Conservation (phyloP, 37 sponge, comb jelly and placozoan species). For the Agelas oroides region DNA sequence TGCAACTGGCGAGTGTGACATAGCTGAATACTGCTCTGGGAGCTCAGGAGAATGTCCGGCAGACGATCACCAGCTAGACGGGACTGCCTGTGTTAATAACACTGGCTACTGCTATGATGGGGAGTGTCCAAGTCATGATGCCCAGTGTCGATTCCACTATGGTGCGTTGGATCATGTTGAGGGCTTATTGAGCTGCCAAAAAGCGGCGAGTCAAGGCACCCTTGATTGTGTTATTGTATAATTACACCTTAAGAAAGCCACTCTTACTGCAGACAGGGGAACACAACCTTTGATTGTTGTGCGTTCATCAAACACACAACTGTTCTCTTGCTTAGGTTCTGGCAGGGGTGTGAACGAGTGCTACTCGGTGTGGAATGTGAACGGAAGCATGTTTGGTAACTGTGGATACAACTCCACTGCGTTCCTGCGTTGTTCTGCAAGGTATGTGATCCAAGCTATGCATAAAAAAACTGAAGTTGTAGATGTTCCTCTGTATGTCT, state of each 20-base stretch:
- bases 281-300: too few relatives aligned
- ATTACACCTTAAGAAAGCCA: neutral
- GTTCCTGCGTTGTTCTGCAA: neutral
- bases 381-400: slow-evolving; percentile 17
- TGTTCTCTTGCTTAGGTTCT: too few relatives aligned
- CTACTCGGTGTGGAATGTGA: neutral
- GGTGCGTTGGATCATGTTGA: too few relatives aligned
- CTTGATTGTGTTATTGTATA: neutral
- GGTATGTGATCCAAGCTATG: too few relatives aligned
- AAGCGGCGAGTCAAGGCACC: neutral
- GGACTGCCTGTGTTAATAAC: slow-evolving; percentile 13
- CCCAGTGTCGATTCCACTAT: slow-evolving; percentile 19
- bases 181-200: neutral
- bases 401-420: slow-evolving; percentile 6
- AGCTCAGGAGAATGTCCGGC: slow-evolving; percentile 33
- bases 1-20: slow-evolving; percentile 39
- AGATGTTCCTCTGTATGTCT: too few relatives aligned
- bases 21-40: slow-evolving; percentile 54
- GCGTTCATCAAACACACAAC: too few relatives aligned
- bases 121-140: slow-evolving; percentile 6
- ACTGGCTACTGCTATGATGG: slow-evolving; percentile 41
- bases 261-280: too few relatives aligned
- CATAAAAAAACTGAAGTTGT: too few relatives aligned
- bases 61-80: slow-evolving; percentile 13
- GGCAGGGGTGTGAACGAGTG: neutral